Evolutionary conservation across 2,888 invertebrate genomes (phyloP), one percentile per base, ranked within the genome.

Genomic region (Amphipyra tragopoginis): DNA sequence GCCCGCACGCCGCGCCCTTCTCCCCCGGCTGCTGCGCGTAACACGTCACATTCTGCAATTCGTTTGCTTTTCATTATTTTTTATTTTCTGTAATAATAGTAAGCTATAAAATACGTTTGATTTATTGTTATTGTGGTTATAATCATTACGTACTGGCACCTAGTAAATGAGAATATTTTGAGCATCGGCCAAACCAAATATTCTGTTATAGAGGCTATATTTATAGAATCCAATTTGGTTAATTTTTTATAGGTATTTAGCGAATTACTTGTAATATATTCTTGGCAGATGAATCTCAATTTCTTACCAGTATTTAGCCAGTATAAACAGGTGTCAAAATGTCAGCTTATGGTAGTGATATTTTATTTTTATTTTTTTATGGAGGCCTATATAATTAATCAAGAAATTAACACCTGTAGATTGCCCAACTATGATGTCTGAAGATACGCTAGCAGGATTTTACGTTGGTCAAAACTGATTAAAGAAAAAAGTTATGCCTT

Each of bases 1-100:
- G 86, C 93, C 93, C 93, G 93, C 94, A 93, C 93, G 90, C 92
- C 91, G 80, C 92, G 82, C 87, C 88, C 87, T 87, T 77, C 82
- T 64, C 75, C 79, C 88, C 78, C 90, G 91, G 91, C 91, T 90
- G 93, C 91, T 92, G 91, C 90, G 92, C 85, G 89, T 89, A 89
- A 85, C 73, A 68, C 80, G 89, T 79, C 69, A 69, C 83, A 93
- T 94, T 93, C 93, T 91, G 87, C 82, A 86, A 89, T 79, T 82
- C 81, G 75, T 77, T 76, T 73, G 55, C 60, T 57, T 69, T 77
- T 79, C 65, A 65, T 74, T 79, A 72, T 74, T 79, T 79, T 72
- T 71, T 70, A 69, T 71, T 74, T 75, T 70, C 38, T 44, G 40
- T 69, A 52, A 65, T 72, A 69, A 72, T 67, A 75, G 65, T 70